Percentiles rank a stretch among this genome's conserved stretches.
Conservation (phyloP, 2,797 vertebrate species). For the Otolemur crassicaudatus region DNA sequence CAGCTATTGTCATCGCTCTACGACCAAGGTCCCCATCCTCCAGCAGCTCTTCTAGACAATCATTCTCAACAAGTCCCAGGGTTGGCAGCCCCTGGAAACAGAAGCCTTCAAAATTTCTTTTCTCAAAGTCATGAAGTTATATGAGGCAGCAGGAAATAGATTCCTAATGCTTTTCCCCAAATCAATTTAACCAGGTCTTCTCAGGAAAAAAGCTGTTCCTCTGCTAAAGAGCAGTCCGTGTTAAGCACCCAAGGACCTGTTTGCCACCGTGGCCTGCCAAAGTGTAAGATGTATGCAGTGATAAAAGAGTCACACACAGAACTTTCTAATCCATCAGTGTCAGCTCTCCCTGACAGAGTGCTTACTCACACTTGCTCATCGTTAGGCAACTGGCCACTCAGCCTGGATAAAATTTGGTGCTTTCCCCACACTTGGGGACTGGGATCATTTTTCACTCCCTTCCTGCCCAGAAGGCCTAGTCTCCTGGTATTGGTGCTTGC, state of each 20-base stretch:
- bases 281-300: slow-evolving; percentile 76
- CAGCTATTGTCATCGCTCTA: neutral
- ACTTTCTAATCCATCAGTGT: slow-evolving; percentile 94
- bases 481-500: slow-evolving; percentile 83
- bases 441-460: slow-evolving; percentile 89
- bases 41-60: slow-evolving; percentile 30
- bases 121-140: slow-evolving; percentile 63
- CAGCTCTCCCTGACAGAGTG: slow-evolving; percentile 92
- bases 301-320: slow-evolving; percentile 85
- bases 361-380: slow-evolving; percentile 94
- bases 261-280: slow-evolving; percentile 83
- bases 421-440: slow-evolving; percentile 82
- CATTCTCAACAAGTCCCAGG: slow-evolving; percentile 50
- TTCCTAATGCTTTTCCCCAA: slow-evolving; percentile 60
- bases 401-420: slow-evolving; percentile 87
- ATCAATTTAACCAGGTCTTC: slow-evolving; percentile 68
- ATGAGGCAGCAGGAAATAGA: slow-evolving; percentile 55
- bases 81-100: slow-evolving; percentile 35
- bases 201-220: slow-evolving; percentile 41
- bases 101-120: slow-evolving; percentile 66
- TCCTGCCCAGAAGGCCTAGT: slow-evolving; percentile 84
- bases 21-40: neutral
- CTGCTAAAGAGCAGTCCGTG: slow-evolving; percentile 64
- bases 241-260: slow-evolving; percentile 82
- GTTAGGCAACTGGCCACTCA: slow-evolving; percentile 93